These are phyloP conservation scores for Diadromus collaris DNA, from an alignment of 2,888 invertebrate species.

Conservation along the genomic window DNA sequence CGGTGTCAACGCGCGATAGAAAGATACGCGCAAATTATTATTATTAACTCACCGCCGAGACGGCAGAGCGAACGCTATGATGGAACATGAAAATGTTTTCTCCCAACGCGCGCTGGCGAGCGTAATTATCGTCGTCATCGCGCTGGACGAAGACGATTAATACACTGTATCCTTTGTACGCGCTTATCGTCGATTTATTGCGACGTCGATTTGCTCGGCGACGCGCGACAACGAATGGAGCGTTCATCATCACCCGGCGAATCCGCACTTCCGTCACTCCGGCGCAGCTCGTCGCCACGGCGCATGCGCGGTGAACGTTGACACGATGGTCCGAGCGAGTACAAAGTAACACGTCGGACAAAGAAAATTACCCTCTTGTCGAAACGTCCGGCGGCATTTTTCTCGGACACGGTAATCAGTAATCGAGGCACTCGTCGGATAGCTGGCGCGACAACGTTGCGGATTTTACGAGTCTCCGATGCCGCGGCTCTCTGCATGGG, in stretches of 20 bases:
- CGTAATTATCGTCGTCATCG: slow-evolving; percentile 21
- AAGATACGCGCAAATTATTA: slow-evolving; percentile 33
- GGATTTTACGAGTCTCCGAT: slow-evolving; percentile 30
- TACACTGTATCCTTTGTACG: slow-evolving; percentile 55
- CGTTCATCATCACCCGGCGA: slow-evolving; percentile 42
- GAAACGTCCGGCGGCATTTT: neutral
- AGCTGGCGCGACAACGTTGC: slow-evolving; percentile 22
- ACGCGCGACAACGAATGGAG: slow-evolving; percentile 32
- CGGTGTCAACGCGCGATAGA: slow-evolving; percentile 44
- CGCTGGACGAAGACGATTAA: slow-evolving; percentile 38
- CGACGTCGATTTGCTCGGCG: slow-evolving; percentile 49
- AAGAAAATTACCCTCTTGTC: slow-evolving; percentile 45
- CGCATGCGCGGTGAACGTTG: slow-evolving; percentile 26
- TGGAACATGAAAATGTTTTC: slow-evolving; percentile 37
- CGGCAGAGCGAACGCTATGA: slow-evolving; percentile 20
- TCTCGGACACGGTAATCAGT: slow-evolving; percentile 33
- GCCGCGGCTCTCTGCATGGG: slow-evolving; percentile 2
- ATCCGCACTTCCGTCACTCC: slow-evolving; percentile 54
- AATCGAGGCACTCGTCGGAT: slow-evolving; percentile 50
- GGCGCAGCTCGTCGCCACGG: neutral
- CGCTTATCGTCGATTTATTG: slow-evolving; percentile 58
- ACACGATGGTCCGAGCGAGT: slow-evolving; percentile 24
- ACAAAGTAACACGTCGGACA: slow-evolving; percentile 37
- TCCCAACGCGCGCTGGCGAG: slow-evolving; percentile 21
- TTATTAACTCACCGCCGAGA: slow-evolving; percentile 31